phyloP scores from a whole-genome alignment of 2,797 vertebrate genomes.

The Gymnopithys bicolor region DNA sequence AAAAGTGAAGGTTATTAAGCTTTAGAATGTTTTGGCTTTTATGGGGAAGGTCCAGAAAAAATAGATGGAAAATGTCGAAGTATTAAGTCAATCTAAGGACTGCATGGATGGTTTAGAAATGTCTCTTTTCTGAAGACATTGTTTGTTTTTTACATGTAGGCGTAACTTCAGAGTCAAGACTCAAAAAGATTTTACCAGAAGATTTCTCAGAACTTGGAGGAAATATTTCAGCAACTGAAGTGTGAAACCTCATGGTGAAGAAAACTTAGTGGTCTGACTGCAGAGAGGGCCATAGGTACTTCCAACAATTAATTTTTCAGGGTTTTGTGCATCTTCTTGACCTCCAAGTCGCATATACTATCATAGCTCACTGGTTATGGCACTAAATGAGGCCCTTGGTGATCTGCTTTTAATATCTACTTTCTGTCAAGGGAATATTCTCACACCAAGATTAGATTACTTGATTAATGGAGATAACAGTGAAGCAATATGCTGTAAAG shows the following conservation, averaged over 20 bases:
- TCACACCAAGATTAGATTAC: not conserved
- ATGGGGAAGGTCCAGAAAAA: not conserved
- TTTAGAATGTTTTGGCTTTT: not conserved
- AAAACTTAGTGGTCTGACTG: not conserved
- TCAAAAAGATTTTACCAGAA: not conserved
- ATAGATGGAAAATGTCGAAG: not conserved
- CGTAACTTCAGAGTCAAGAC: not conserved
- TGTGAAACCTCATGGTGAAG: not conserved
- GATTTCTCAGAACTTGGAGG: not conserved
- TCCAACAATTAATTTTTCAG: not conserved
- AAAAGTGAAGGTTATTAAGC: not conserved
- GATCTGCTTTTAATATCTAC: not conserved
- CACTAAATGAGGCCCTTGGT: not conserved
- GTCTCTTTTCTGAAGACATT: accelerated
- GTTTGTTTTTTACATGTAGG: not conserved
- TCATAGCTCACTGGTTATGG: accelerated
- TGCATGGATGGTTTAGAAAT: not conserved
- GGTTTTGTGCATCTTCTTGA: not conserved
- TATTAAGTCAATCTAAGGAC: not conserved
- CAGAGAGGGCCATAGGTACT: not conserved
- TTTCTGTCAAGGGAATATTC: not conserved
- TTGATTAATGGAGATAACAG: not conserved
- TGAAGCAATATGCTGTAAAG: not conserved
- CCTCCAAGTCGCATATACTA: not conserved
- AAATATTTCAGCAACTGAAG: not conserved